A percentile compares a stretch with the other conserved stretches of the same genome.
These are phyloP conservation scores for Athalia circularis DNA, from an alignment of 2,888 invertebrate genomes.

Conservation along the genomic window DNA sequence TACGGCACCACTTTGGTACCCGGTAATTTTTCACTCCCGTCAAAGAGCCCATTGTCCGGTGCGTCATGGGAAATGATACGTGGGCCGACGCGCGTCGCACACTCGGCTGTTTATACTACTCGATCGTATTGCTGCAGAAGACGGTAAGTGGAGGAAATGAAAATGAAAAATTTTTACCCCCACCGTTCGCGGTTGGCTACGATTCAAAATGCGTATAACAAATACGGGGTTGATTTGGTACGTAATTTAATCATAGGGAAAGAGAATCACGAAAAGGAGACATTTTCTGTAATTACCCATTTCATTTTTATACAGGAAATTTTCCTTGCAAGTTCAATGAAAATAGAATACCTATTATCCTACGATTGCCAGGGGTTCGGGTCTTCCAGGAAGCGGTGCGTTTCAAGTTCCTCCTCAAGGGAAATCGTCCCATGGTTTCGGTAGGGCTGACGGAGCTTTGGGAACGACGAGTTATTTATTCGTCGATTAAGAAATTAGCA, in stretches of 20 bases:
- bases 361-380: slow-evolving; percentile 24
- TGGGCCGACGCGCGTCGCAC: slow-evolving; percentile 3
- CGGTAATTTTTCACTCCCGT: slow-evolving; percentile 33
- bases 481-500: slow-evolving; percentile 36
- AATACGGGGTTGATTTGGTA: too few species aligned
- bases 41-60: slow-evolving; percentile 34
- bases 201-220: too few species aligned
- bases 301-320: too few species aligned
- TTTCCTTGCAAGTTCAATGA: too few species aligned
- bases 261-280: background rate
- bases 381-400: slow-evolving; percentile 17
- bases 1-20: slow-evolving; percentile 12
- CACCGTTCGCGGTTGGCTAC: too few species aligned
- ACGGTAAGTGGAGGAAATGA: too few species aligned
- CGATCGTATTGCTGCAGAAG: background rate
- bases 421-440: slow-evolving; percentile 11
- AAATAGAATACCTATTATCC: background rate
- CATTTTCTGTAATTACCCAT: too few species aligned
- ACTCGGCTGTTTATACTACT: background rate
- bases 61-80: slow-evolving; percentile 25
- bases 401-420: slow-evolving; percentile 31
- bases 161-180: too few species aligned
- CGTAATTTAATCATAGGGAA: too few species aligned
- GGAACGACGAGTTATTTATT: slow-evolving; percentile 27
- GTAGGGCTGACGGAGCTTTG: slow-evolving; percentile 22